These are phyloP conservation scores for Tamias sibiricus DNA, from an alignment of 2,113 vertebrate genomes.

Conservation along the genomic window DNA sequence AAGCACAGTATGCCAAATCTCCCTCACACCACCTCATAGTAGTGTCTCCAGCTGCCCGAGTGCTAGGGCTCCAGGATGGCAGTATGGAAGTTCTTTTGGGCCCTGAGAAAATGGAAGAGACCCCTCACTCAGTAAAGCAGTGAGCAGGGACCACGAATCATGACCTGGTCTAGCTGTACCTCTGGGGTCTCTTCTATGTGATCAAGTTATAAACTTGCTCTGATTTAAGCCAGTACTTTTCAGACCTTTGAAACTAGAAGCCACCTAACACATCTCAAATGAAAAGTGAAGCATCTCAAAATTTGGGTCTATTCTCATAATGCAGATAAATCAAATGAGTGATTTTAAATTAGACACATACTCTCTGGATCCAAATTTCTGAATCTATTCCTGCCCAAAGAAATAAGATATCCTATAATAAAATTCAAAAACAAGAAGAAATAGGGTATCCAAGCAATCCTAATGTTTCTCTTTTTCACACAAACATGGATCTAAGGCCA, in stretches of 20 bases:
- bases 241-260: background rate
- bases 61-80: background rate
- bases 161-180: fast-evolving
- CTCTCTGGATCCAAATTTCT: conserved; percentile 65
- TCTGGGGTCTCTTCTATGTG: background rate
- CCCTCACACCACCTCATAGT: background rate
- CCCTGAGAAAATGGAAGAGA: background rate
- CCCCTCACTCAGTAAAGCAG: background rate
- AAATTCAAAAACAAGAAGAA: no score
- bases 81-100: background rate
- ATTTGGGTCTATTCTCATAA: conserved; percentile 84
- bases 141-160: background rate
- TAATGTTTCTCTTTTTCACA: background rate
- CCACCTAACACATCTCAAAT: background rate
- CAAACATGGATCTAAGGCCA: background rate
- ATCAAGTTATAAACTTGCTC: background rate
- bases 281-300: conserved; percentile 85
- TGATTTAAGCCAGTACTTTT: background rate
- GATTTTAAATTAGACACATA: conserved; percentile 64
- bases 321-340: conserved; percentile 68
- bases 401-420: background rate
- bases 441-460: background rate
- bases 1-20: background rate
- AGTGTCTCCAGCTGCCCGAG: background rate
- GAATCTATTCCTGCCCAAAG: background rate